These are phyloP conservation scores for Chamaea fasciata DNA, from an alignment of 2,113 vertebrate genomes.

Conservation along the genomic window DNA sequence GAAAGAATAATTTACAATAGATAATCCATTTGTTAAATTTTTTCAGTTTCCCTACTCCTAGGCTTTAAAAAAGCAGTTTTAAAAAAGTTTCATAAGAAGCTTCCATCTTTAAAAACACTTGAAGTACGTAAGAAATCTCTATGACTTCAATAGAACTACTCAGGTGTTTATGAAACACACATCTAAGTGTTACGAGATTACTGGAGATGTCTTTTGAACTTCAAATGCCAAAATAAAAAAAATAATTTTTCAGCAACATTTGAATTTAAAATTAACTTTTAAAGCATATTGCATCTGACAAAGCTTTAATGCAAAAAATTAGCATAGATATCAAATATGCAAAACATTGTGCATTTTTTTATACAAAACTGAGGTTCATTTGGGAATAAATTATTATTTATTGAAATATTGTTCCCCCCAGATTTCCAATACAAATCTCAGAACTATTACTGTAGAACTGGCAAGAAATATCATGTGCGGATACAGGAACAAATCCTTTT, in stretches of 20 bases:
- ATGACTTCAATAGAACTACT: neutral
- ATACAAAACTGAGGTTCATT: neutral
- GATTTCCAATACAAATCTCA: neutral
- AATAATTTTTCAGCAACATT: neutral
- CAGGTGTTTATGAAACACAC: neutral
- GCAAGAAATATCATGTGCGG: neutral
- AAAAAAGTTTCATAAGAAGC: neutral
- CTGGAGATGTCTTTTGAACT: neutral
- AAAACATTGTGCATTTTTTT: neutral
- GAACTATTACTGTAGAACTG: neutral
- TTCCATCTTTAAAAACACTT: neutral
- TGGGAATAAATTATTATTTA: neutral
- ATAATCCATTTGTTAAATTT: neutral
- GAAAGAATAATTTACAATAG: slow-evolving; percentile 5
- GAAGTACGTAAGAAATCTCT: neutral
- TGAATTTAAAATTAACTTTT: neutral
- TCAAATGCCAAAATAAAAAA: neutral
- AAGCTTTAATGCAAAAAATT: neutral
- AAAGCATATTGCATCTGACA: neutral
- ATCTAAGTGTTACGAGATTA: neutral
- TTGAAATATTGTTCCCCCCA: neutral
- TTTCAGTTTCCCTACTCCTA: neutral
- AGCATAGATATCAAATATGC: neutral
- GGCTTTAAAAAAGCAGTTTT: neutral
- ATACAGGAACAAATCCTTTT: neutral